A percentile compares a stretch with the other conserved stretches of the same genome.
Evolutionary conservation across 2,797 vertebrate genomes (phyloP).

Genomic region (Rhynchotus rufescens): DNA sequence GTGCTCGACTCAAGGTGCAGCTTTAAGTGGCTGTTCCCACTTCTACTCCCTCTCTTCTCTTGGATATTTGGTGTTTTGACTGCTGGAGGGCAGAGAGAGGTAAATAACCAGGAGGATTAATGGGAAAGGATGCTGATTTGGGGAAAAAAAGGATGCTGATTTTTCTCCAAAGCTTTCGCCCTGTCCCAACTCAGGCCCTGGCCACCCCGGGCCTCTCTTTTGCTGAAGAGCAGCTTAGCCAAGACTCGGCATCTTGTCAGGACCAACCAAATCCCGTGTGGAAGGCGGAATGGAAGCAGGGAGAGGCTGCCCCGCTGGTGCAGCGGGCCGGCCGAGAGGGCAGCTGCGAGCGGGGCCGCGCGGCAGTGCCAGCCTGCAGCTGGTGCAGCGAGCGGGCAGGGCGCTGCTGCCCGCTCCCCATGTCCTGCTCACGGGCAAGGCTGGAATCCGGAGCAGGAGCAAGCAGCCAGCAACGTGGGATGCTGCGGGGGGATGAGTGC

Average conservation of each 20-base stretch:
- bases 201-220: neutral
- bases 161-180: neutral
- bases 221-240: neutral
- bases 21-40: neutral
- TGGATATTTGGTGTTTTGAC: neutral
- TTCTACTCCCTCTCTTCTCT: neutral
- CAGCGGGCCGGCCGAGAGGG: neutral
- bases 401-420: slow-evolving; percentile 30
- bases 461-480: slow-evolving; percentile 35
- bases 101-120: neutral
- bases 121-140: neutral
- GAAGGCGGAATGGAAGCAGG: neutral
- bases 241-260: neutral
- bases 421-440: slow-evolving; percentile 31
- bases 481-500: neutral
- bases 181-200: neutral
- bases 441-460: slow-evolving; percentile 49
- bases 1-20: neutral
- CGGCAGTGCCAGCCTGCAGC: neutral
- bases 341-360: neutral
- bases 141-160: too few relatives aligned
- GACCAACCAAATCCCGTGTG: rapidly evolving
- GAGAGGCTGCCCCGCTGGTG: rapidly evolving
- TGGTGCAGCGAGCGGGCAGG: slow-evolving; percentile 21
- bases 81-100: neutral